Base-by-base conservation (phyloP, 2,888 invertebrate genomes). In the Coenonympha glycerion region DNA sequence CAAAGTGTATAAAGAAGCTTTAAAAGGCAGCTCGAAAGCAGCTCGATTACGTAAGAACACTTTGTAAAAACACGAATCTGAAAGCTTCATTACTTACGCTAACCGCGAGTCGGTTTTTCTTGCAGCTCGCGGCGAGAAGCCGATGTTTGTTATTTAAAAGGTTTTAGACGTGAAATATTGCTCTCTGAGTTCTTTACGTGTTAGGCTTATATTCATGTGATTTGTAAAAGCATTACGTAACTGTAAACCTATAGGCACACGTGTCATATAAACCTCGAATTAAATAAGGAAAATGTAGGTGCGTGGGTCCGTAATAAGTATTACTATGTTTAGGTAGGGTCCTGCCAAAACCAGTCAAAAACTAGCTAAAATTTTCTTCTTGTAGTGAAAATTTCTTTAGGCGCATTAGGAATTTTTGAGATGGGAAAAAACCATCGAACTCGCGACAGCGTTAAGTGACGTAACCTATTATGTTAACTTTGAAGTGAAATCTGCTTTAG, bases 101-200 rank as follows among this genome's bases (percentile, higher is more conserved):
- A 58, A 65, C 64, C 70, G 57, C 71, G 65, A 72, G 72, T 76
- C 69, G 71, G 70, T 73, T 79, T 78, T 77, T 73, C 57, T 55
- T 55, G 53, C 50, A 51, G 47, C 69, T 70, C 64, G 66, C 71
- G 67, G 70, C 73, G 69, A 59, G 59, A 60, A 58, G 68, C 67
- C 71, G 73, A 79, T 79, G 79, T 80, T 82, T 82, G 80, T 81
- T 76, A 79, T 81, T 82, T 83, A 81, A 82, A 82, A 82, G 81
- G 79, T 77, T 82, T 78, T 68, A 68, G 78, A 78, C 79, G 75
- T 83, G 78, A 83, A 79, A 79, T 80, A 81, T 83, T 77, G 71
- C 75, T 69, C 71, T 73, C 75, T 71, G 68, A 65, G 69, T 13
- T 13, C 18, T 24, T 24, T 26, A 71, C 71, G 78, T 70, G 77